Evolutionary conservation across 1,140 invertebrate genomes (phyloP).

Genomic region (Hypothenemus hampei): DNA sequence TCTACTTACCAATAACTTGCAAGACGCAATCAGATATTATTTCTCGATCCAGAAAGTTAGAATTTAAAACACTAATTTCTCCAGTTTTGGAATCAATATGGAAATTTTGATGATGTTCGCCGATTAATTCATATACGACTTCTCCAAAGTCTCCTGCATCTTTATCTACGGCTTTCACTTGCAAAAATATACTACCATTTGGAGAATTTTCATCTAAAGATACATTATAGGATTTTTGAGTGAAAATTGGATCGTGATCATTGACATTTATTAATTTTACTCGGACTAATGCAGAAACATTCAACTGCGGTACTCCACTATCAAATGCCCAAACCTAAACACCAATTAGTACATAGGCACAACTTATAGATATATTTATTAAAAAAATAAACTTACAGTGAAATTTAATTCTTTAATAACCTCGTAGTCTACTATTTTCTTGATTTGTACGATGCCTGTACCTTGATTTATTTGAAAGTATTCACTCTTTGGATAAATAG

Average conservation of each 20-base stretch:
- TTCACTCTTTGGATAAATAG: conserved; percentile 63
- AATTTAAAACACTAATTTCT: conserved; percentile 68
- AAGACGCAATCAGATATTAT: conserved; percentile 63
- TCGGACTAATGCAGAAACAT: conserved; percentile 62
- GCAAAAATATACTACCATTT: conserved; percentile 60
- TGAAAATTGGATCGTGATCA: conserved; percentile 79
- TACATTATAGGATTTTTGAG: conserved; percentile 60
- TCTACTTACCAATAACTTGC: conserved; percentile 51
- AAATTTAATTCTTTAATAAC: conserved; percentile 69
- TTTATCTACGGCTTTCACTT: conserved; percentile 56
- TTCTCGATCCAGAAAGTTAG: conserved; percentile 76
- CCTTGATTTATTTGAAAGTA: conserved; percentile 75
- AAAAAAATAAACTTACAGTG: conserved; percentile 44
- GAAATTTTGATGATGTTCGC: conserved; percentile 65
- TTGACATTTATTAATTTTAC: conserved; percentile 82
- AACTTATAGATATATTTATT: no score
- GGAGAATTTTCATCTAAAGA: conserved; percentile 70
- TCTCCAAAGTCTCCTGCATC: conserved; percentile 71
- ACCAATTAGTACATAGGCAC: no score
- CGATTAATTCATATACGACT: conserved; percentile 72
- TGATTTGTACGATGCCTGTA: conserved; percentile 75
- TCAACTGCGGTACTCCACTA: conserved; percentile 71
- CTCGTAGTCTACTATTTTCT: conserved; percentile 79
- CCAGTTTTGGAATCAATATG: conserved; percentile 68
- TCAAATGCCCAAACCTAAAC: conserved; percentile 67